phyloP scores from a whole-genome alignment of 2,888 invertebrate species.

The Digitonthophagus gazella region DNA sequence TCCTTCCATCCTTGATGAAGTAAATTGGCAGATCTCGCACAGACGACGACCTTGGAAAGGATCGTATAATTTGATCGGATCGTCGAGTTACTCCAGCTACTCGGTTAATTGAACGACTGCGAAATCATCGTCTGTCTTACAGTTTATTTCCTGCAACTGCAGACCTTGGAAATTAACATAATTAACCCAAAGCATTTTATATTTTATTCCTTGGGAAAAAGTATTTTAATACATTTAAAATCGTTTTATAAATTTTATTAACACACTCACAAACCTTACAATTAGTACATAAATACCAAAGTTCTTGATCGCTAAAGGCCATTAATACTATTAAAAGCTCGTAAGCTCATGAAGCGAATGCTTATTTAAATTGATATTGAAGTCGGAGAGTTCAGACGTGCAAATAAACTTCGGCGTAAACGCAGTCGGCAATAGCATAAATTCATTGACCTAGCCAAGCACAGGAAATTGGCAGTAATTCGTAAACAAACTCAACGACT shows the following conservation, averaged over 20 bases:
- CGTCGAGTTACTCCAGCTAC: not conserved
- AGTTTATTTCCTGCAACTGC: not conserved
- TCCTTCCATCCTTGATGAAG: not conserved
- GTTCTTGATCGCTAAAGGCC: not conserved
- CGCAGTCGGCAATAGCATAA: not conserved
- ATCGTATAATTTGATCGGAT: not conserved
- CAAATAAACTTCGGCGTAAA: not conserved
- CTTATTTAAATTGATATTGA: not conserved
- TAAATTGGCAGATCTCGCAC: not conserved
- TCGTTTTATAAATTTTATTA: too few species aligned
- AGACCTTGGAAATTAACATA: not conserved
- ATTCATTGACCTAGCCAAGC: not conserved
- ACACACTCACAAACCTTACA: too few species aligned
- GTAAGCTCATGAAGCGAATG: not conserved
- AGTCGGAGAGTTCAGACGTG: not conserved
- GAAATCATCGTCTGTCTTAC: not conserved
- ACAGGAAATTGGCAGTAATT: not conserved
- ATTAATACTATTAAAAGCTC: not conserved
- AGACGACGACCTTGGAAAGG: not conserved
- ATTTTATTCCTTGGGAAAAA: too few species aligned
- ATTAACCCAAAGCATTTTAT: not conserved
- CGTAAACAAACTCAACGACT: not conserved
- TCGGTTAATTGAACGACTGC: not conserved
- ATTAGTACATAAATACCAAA: not conserved
- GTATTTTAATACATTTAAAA: too few species aligned